Evolutionary conservation across 2,113 vertebrate species (phyloP).

Genomic region (Saguinus imperator): DNA sequence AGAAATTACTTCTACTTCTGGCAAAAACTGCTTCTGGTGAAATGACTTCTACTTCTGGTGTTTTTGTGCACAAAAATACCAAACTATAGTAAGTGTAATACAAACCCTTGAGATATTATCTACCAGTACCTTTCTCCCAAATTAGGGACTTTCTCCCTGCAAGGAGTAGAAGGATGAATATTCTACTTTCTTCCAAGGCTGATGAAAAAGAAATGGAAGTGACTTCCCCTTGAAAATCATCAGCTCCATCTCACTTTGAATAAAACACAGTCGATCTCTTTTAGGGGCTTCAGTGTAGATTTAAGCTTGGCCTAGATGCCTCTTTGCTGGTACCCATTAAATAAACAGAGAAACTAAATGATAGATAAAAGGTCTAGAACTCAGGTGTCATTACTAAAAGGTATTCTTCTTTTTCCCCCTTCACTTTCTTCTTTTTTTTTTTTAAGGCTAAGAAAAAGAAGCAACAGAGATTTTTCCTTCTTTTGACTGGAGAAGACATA

Average conservation of each 20-base stretch:
- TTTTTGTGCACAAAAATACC: neutral
- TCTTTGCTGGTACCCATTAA: neutral
- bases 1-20: conserved; percentile 14
- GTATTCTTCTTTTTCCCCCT: neutral
- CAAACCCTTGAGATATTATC: neutral
- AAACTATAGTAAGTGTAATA: neutral
- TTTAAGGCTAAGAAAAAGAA: neutral
- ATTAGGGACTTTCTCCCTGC: neutral
- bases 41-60: neutral
- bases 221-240: neutral
- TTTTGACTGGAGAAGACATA: neutral
- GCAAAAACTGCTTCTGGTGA: neutral
- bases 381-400: neutral
- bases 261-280: neutral
- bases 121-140: neutral
- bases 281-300: neutral
- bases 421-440: neutral
- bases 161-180: neutral
- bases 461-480: neutral
- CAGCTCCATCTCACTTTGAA: neutral
- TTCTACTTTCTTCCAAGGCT: neutral
- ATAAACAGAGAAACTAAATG: neutral
- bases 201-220: neutral
- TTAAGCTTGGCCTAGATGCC: neutral
- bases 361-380: neutral